Evolutionary conservation across 2,113 vertebrate species (phyloP).

Genomic region (Pelvicachromis taeniatus): DNA sequence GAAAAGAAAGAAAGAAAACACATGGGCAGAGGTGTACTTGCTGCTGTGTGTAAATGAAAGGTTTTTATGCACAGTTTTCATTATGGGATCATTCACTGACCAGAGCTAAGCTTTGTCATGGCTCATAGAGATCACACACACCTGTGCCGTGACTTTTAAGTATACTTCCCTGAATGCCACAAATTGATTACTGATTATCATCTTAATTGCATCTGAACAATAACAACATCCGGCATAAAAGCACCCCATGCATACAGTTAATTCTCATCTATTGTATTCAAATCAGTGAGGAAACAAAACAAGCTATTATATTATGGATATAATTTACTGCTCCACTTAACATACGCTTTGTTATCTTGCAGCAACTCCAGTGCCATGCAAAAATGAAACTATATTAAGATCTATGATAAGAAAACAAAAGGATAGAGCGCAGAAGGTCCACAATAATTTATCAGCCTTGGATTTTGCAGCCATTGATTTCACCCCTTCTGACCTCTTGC

Average conservation of each 20-base stretch:
- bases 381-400: slow-evolving; percentile 63
- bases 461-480: slow-evolving; percentile 69
- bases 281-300: slow-evolving; percentile 14
- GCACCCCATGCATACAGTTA: background rate
- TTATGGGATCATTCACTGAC: slow-evolving; percentile 46
- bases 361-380: slow-evolving; percentile 41
- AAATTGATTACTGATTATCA: slow-evolving; percentile 37
- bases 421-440: slow-evolving; percentile 36
- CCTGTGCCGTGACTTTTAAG: background rate
- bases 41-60: slow-evolving; percentile 8
- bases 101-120: slow-evolving; percentile 31
- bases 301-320: slow-evolving; percentile 31
- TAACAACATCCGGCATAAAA: slow-evolving; percentile 31
- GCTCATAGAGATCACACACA: slow-evolving; percentile 8
- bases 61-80: slow-evolving; percentile 21
- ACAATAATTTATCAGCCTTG: slow-evolving; percentile 78
- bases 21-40: background rate
- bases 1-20: background rate
- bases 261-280: slow-evolving; percentile 25
- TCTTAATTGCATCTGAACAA: slow-evolving; percentile 47
- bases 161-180: background rate
- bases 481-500: slow-evolving; percentile 66
- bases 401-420: slow-evolving; percentile 70
- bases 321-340: slow-evolving; percentile 56
- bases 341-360: slow-evolving; percentile 39